Percentiles rank a stretch among this genome's conserved stretches.
These are phyloP conservation scores for Micropterix aruncella DNA, from an alignment of 2,888 invertebrate genomes.

Conservation along the genomic window DNA sequence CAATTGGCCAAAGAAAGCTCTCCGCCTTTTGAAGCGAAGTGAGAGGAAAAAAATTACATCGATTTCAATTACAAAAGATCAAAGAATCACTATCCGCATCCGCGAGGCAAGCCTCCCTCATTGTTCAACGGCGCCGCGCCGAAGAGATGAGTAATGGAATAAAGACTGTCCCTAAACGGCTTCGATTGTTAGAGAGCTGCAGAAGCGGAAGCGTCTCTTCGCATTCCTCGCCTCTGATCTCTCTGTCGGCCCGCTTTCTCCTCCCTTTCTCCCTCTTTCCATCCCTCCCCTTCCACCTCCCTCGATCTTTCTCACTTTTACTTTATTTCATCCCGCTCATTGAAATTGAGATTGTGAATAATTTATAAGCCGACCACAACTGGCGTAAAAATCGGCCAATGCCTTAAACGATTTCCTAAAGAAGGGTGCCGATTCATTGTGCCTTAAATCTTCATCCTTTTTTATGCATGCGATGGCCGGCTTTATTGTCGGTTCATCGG, in stretches of 20 bases:
- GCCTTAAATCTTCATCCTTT: too few species aligned
- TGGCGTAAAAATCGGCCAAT: neutral
- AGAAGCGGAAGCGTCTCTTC: too few species aligned
- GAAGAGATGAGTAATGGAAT: neutral
- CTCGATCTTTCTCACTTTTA: neutral
- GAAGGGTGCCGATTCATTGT: too few species aligned
- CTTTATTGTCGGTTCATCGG: too few species aligned
- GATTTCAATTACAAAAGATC: constrained; percentile 45
- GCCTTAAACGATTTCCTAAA: neutral
- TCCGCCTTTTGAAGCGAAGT: neutral
- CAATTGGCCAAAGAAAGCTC: neutral
- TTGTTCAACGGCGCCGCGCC: constrained; percentile 24
- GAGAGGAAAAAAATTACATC: constrained; percentile 18
- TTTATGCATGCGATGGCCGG: too few species aligned
- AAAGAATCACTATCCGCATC: constrained; percentile 24
- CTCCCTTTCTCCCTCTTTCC: too few species aligned
- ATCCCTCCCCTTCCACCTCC: too few species aligned
- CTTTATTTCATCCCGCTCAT: neutral
- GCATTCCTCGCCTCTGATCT: neutral
- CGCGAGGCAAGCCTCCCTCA: constrained; percentile 32
- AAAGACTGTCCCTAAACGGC: neutral
- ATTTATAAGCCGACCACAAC: neutral
- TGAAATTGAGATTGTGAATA: neutral
- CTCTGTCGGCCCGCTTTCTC: too few species aligned
- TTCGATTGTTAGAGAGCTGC: neutral